Base-by-base conservation (phyloP, 2,797 vertebrate species). In the Margarornis squamiger region DNA sequence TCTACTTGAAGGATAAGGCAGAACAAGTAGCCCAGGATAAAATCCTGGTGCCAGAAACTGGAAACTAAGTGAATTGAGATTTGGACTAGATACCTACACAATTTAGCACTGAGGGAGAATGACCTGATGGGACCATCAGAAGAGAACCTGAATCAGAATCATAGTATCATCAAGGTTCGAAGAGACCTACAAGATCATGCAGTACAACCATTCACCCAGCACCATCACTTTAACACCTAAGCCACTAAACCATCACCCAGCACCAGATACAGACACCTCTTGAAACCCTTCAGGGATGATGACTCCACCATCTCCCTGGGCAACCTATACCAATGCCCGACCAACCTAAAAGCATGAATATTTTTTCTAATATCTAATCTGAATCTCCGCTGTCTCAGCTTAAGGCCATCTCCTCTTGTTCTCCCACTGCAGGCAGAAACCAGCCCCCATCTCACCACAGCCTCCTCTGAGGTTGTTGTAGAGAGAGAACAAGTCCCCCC, bases 401-500 rank as follows among this genome's bases (percentile, higher is more conserved):
- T 57, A 49, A 49, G 14, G 43, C 5, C 16, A 57, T 36, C 57
- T 49, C 36, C 19, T 23, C 22, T 12, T 72, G 32, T n/a, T 13
- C 27, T 57, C 32, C 18, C 17, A 46, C 43, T 34, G 32, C 36
- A 51, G 12, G 15, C 26, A 43, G 27, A 38, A 15, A 57, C 3
- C 6, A 4, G 22, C 27, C 26, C 14, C 12, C 51, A 49, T 12
- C 19, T 12, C 49, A 45, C 67, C 22, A 39, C 9, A 62, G 9
- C 5, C 19, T 54, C 22, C 27, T 49, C 54, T 55, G 19, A 62
- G 27, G 13, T 9, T 62, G 12, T 20, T 43, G 4, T 21, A n/a
- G 45, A 55, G 48, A 24, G 9, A 0, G 0, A 1, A 18, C 32
- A 38, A 10, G 15, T 12, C 5, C 3, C 30, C 10, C 5, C 14